Evolutionary conservation across 1,140 invertebrate species (phyloP).

Genomic region (Drosophila cardini): DNA sequence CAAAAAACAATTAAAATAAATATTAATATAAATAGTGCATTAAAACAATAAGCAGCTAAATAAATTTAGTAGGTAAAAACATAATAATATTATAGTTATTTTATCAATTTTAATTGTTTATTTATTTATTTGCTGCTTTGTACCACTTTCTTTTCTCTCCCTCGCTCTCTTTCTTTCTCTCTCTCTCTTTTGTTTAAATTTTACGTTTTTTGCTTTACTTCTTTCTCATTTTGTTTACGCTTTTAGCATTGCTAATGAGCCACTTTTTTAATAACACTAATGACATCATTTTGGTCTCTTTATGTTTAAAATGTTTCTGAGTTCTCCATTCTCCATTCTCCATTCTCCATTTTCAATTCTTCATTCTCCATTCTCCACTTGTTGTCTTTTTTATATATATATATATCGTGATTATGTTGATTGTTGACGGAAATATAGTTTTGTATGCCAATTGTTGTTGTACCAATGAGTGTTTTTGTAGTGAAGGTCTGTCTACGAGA

Average conservation of each 20-base stretch:
- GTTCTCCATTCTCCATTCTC: constrained; percentile 14
- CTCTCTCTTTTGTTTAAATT: background rate
- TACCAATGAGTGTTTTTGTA: constrained; percentile 5
- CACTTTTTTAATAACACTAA: constrained; percentile 33
- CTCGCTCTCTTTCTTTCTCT: background rate
- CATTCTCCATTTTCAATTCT: background rate
- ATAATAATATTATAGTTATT: constrained; percentile 1
- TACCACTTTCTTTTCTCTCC: constrained; percentile 30
- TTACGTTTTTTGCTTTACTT: background rate
- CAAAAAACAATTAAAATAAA: background rate
- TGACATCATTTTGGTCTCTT: constrained; percentile 45
- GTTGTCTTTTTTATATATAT: background rate
- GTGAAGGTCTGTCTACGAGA: constrained; percentile 13
- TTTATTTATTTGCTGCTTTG: background rate
- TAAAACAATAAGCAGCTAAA: background rate
- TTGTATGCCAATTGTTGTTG: constrained; percentile 9
- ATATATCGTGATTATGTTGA: constrained; percentile 1
- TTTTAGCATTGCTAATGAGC: constrained; percentile 31
- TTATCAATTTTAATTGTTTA: background rate
- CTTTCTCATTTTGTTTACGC: constrained; percentile 25
- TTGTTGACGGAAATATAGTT: constrained; percentile 28
- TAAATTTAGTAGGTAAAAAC: background rate
- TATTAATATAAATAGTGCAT: constrained; percentile 2
- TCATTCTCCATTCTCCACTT: constrained; percentile 16
- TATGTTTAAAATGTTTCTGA: constrained; percentile 22